A percentile compares a stretch with the other conserved stretches of the same genome.
Evolutionary conservation across 1,140 invertebrate genomes (phyloP).

Genomic region (Anastrepha obliqua): DNA sequence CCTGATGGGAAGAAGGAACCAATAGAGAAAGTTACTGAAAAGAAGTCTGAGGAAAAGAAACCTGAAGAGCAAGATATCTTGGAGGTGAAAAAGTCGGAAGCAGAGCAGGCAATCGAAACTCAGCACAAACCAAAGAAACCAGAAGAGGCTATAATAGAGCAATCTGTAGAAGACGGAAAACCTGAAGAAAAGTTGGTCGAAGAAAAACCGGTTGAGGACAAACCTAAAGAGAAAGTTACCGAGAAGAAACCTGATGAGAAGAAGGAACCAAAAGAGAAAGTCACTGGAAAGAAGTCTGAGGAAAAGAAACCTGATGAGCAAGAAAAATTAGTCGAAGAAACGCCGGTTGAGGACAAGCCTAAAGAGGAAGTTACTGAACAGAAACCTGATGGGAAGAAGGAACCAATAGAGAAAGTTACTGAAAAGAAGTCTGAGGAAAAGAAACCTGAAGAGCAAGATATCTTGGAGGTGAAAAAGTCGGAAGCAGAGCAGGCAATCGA

Average conservation of each 20-base stretch:
- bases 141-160: too few relatives aligned
- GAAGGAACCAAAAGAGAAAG: background rate
- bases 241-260: background rate
- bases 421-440: background rate
- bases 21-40: background rate
- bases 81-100: background rate
- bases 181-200: background rate
- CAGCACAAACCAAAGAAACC: background rate
- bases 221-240: background rate
- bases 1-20: background rate
- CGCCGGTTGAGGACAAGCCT: too few relatives aligned
- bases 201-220: too few relatives aligned
- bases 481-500: slow-evolving; percentile 30
- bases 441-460: background rate
- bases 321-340: background rate
- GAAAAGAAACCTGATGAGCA: background rate
- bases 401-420: background rate
- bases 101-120: background rate
- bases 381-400: background rate
- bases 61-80: slow-evolving; percentile 18
- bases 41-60: background rate
- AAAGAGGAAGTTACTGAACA: background rate
- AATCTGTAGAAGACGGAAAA: too few relatives aligned
- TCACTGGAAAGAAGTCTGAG: background rate
- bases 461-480: background rate